phyloP scores from a whole-genome alignment of 1,140 invertebrate species.

The Cydia splendana region DNA sequence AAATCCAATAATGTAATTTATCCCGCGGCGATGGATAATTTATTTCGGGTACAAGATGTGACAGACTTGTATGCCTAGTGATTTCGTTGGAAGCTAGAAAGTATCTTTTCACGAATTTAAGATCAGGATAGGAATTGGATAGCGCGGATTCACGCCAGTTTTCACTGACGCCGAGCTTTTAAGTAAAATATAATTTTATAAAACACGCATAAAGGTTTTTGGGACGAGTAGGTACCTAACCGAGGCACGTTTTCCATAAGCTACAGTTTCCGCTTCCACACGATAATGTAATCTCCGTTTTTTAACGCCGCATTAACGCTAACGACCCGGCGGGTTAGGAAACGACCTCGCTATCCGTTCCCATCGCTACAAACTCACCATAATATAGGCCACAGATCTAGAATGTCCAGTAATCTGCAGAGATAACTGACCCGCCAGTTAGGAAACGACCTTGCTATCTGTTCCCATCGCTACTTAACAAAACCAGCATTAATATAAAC shows the following conservation, averaged over 20 bases:
- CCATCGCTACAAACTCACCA: background rate
- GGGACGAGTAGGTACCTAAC: background rate
- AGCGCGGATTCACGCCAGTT: too few species aligned
- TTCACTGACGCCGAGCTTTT: too few species aligned
- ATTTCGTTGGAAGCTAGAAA: background rate
- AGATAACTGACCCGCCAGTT: too few species aligned
- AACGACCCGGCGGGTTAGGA: background rate
- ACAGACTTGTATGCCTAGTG: background rate
- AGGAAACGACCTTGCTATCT: too few species aligned
- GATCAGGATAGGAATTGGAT: too few species aligned
- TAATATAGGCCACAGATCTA: background rate
- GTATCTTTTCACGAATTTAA: too few species aligned
- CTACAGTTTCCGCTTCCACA: background rate
- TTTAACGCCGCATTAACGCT: background rate
- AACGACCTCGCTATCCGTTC: background rate
- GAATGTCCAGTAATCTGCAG: too few species aligned
- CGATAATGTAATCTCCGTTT: constrained; percentile 8
- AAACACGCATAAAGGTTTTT: too few species aligned
- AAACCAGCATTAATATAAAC: too few species aligned
- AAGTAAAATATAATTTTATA: too few species aligned
- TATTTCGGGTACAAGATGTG: background rate
- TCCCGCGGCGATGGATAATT: background rate
- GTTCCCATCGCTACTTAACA: too few species aligned
- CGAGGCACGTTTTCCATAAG: background rate
- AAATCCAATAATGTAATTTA: background rate